Conservation (phyloP, 2,888 invertebrate species). For the Trichopria drosophilae region DNA sequence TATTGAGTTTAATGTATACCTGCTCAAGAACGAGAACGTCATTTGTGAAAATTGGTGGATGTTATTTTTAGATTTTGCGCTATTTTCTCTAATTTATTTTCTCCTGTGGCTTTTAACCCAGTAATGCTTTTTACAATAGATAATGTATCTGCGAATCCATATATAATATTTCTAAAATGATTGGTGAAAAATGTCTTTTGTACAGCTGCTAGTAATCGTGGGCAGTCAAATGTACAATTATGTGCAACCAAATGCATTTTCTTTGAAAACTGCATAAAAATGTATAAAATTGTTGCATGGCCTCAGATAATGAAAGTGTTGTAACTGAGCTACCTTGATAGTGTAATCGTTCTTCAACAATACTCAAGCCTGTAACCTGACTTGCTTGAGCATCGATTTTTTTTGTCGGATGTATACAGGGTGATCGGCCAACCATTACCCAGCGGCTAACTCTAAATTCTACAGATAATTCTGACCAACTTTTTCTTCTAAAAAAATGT, state of each 20-base stretch:
- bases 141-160: slow-evolving; percentile 18
- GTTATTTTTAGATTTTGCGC: not conserved
- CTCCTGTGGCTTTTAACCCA: slow-evolving; percentile 1
- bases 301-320: not conserved
- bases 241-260: slow-evolving; percentile 11
- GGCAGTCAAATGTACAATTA: slow-evolving; percentile 9
- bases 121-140: slow-evolving; percentile 3
- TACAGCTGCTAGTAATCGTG: slow-evolving; percentile 4
- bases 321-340: not conserved
- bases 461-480: too few species aligned
- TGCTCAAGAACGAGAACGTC: too few species aligned
- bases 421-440: too few species aligned
- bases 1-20: too few species aligned
- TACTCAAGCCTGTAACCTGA: not conserved
- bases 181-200: not conserved
- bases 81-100: slow-evolving; percentile 1
- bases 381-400: not conserved
- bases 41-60: not conserved
- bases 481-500: too few species aligned
- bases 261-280: slow-evolving; percentile 9
- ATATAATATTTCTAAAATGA: slow-evolving; percentile 12
- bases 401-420: not conserved
- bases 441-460: too few species aligned
- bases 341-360: slow-evolving; percentile 1
- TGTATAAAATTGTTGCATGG: slow-evolving; percentile 4